Evolutionary conservation across 2,888 invertebrate species (phyloP).

Genomic region (Eupelmus urozonus): DNA sequence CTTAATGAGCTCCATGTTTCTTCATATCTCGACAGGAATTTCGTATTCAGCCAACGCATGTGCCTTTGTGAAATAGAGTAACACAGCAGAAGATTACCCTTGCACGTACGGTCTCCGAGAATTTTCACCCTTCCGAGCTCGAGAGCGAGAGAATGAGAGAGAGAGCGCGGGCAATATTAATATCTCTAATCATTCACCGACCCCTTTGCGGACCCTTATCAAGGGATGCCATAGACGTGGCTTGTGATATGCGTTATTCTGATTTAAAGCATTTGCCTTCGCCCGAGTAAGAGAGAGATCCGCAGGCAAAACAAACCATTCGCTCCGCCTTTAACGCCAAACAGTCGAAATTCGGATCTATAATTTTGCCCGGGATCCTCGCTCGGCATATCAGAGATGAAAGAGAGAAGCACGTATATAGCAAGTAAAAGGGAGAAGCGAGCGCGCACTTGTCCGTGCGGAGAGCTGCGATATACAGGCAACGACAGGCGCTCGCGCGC

Average conservation of each 20-base stretch:
- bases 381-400: neutral
- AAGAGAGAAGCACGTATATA: neutral
- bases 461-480: neutral
- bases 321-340: slow-evolving; percentile 20
- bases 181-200: slow-evolving; percentile 77
- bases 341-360: slow-evolving; percentile 16
- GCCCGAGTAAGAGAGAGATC: slow-evolving; percentile 9
- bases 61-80: slow-evolving; percentile 16
- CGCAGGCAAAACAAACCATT: slow-evolving; percentile 27
- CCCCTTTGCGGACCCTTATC: slow-evolving; percentile 75
- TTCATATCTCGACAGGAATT: slow-evolving; percentile 9
- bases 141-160: too few relatives aligned
- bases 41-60: slow-evolving; percentile 29
- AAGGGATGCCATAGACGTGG: slow-evolving; percentile 71
- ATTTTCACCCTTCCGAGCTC: slow-evolving; percentile 68
- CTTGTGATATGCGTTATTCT: slow-evolving; percentile 74
- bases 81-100: slow-evolving; percentile 42
- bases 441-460: neutral
- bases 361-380: slow-evolving; percentile 8
- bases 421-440: too few relatives aligned
- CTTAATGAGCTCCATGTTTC: neutral
- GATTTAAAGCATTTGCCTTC: slow-evolving; percentile 73
- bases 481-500: neutral
- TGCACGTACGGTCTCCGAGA: slow-evolving; percentile 60
- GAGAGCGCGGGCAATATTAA: slow-evolving; percentile 71